A percentile compares a stretch with the other conserved stretches of the same genome.
Evolutionary conservation across 1,140 invertebrate species (phyloP).

Genomic region (Tetramorium simillimum): DNA sequence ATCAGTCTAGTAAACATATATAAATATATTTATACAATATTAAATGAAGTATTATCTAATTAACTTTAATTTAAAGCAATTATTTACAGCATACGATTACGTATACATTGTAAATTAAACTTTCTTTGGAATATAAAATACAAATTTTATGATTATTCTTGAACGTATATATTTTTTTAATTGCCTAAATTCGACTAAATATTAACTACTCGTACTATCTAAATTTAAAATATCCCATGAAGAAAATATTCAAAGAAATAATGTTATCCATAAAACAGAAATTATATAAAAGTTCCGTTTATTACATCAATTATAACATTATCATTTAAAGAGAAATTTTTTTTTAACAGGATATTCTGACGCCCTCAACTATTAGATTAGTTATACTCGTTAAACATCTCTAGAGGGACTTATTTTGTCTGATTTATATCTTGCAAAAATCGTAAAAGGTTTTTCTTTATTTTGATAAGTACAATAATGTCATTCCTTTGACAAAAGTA

Average conservation of each 20-base stretch:
- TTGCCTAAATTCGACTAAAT: background rate
- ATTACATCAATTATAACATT: conserved; percentile 2
- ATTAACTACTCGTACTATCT: background rate
- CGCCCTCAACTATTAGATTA: background rate
- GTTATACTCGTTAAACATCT: background rate
- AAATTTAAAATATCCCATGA: background rate
- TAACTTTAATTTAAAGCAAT: background rate
- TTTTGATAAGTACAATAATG: background rate
- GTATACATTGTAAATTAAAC: background rate
- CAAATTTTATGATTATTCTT: background rate
- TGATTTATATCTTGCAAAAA: background rate
- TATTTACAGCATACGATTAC: background rate
- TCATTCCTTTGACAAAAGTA: background rate
- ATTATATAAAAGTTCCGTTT: background rate
- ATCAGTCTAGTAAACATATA: background rate
- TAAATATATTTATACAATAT: background rate
- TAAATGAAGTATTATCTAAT: background rate
- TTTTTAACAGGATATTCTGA: conserved; percentile 11
- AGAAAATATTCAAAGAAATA: conserved; percentile 8
- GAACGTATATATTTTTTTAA: background rate
- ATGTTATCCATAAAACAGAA: background rate
- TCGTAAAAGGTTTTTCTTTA: background rate
- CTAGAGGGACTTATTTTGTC: background rate
- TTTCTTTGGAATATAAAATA: background rate
- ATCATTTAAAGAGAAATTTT: background rate